Evolutionary conservation across 2,113 vertebrate genomes (phyloP), one percentile per base, ranked within the genome.

Genomic region (Cyprinodon tularosa): DNA sequence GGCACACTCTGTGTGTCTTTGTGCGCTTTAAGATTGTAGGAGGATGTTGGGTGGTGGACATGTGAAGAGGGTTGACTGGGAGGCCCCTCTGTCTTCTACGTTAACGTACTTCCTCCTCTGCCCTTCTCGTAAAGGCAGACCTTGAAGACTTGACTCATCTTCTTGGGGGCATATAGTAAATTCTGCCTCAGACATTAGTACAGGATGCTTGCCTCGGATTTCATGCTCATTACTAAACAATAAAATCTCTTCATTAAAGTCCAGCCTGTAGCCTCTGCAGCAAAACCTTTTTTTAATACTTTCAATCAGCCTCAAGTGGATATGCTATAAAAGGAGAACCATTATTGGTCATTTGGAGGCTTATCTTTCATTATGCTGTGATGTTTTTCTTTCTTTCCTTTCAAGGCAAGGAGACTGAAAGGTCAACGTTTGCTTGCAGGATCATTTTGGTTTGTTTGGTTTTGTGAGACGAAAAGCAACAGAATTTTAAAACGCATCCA

Each of bases 201-300:
- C 82, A 89, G 86, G 87, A 88, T 61, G 3, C 45, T 66, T 74
- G 89, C 71, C 63, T 87, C 72, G 17, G 78, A 76, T 84, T 88
- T 90, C 76, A 81, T 88, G 80, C 84, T 90, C 84, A 90, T 93
- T 94, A 93, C 81, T 92, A 88, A 80, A 72, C 66, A 76, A 85
- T 90, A 80, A 81, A 75, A 78, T 71, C 63, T 88, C 87, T 91
- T 91, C 90, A 90, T 92, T 93, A 92, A 87, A 82, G 81, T 76
- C 39, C 84, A 86, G 88, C 84, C 88, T 76, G 78, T 91, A 81
- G 88, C 91, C 77, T 84, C 71, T 89, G 75, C 82, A 87, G 78
- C 40, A 67, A 66, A 88, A 77, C 68, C 68, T 82, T 81, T 82
- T 92, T 91, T 85, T 81, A 87, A 91, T 86, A 71, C 47, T 62